These are phyloP conservation scores for Felis chaus DNA, from an alignment of 2,113 vertebrate species.

Conservation along the genomic window DNA sequence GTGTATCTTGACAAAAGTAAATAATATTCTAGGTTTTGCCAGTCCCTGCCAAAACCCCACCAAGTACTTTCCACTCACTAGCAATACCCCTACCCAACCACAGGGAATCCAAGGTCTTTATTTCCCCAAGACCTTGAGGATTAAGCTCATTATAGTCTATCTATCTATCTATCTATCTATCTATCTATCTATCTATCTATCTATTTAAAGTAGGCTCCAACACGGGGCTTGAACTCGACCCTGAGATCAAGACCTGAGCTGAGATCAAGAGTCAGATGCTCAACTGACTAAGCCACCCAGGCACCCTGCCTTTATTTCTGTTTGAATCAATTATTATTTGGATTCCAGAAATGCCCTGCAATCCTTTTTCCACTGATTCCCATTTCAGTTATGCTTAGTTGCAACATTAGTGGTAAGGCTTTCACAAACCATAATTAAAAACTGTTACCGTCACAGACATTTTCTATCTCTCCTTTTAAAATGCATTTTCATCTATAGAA, in stretches of 20 bases:
- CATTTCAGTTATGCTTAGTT: background rate
- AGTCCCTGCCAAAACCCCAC: background rate
- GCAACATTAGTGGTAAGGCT: background rate
- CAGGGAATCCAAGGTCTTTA: background rate
- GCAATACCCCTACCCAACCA: accelerated
- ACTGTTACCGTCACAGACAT: background rate
- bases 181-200: too few relatives aligned
- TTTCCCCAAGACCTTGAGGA: background rate
- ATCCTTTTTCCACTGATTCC: background rate
- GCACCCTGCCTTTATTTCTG: background rate
- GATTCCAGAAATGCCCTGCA: background rate
- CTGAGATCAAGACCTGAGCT: too few relatives aligned
- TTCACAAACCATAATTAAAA: background rate
- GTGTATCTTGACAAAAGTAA: background rate
- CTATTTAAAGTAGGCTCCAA: too few relatives aligned
- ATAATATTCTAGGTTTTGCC: background rate
- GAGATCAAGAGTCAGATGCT: too few relatives aligned
- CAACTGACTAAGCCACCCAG: too few relatives aligned
- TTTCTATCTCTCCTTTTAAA: background rate
- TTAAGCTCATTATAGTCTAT: background rate
- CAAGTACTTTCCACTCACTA: background rate
- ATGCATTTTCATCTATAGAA: background rate
- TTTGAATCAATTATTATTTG: background rate
- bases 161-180: too few relatives aligned
- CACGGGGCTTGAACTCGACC: too few relatives aligned